Evolutionary conservation across 2,888 invertebrate species (phyloP), one percentile per base, ranked within the genome.

Genomic region (Endotricha flammealis): DNA sequence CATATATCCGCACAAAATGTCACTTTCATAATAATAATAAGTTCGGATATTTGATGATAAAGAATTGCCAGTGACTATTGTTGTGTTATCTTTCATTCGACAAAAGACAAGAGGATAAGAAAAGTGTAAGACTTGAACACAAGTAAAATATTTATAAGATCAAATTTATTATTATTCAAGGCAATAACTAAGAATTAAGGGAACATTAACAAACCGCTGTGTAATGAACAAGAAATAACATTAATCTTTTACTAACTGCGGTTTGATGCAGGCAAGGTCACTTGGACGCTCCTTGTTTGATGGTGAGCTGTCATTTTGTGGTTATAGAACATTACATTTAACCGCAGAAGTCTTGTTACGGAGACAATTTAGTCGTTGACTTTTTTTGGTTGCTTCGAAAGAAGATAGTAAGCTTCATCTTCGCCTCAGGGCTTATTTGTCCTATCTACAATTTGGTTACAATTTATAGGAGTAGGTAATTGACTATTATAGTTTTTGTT

Each of bases 281-380:
- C 36, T 36, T 54, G 46, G 57, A 59, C 53, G 47, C 53, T 51
- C 39, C 71, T 71, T 51, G 70, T 75, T 73, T 60, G 57, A 53
- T 55, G 42, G 48, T 50, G 49, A 43, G 53, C 68, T 60, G 64
- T 64, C 70, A 58, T 70, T 57, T 75, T 70, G 71, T 54, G 79
- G 79, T 79, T 54, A 46, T 48, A 51, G 49, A 51, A 52, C 57
- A 72, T 74, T 70, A 73, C 59, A 57, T 57, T 45, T 44, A 42
- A 65, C 67, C 68, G 54, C 66, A 64, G 50, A 55, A 62, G 57
- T 67, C 80, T 79, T 65, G 81, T 81, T 78, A 78, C 64, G 53
- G 58, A 51, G 73, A 76, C 76, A 77, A 77, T 71, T 71, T 70
- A 57, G 43, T 50, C 42, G 6, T 16, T 38, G 40, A 44, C 48